Evolutionary conservation across 2,888 invertebrate genomes (phyloP), one percentile per base, ranked within the genome.

Genomic region (Neelides folsomi): DNA sequence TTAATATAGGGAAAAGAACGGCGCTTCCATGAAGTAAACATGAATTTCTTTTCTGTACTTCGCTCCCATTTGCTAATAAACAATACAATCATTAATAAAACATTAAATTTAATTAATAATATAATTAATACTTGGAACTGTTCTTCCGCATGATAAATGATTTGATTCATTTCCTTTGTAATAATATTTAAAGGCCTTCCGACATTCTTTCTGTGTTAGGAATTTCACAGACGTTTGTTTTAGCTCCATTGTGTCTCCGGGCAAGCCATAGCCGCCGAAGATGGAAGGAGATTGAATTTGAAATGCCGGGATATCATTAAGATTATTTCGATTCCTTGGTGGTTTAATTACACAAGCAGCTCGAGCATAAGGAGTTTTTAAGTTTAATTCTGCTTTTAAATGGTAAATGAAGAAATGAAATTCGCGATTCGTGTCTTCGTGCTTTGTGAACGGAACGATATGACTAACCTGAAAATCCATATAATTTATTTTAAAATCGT

Each of bases 381-480:
- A 12, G n/a, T 42, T 35, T 7, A 49, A 15, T 10, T 41, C 42
- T 8, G 34, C 27, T n/a, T 18, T 18, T 18, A 49, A 36, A 42
- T 49, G 49, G 13, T 42, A 49, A n/a, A 49, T 15, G 42, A 41
- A 49, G 19, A 42, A 49, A 42, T 49, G 49, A 42, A 49, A 49
- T 7, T 35, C 35, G n/a, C 42, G 13, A 20, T 49, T 49, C 15
- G 15, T 42, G 35, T 49, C 49, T 18, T 41, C 49, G 13, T 49
- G 42, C 13, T 36, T 13, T 40, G n/a, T 49, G 36, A 35, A 49
- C 2, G 49, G 49, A 5, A 41, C 42, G 10, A 49, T 42, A 34
- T 49, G 42, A 34, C 42, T 41, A 6, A 49, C 49, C 49, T 49
- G 16, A 5, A 27, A 27, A 27, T 27, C 27, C 27, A 27, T 5